A percentile compares a stretch with the other conserved stretches of the same genome.
phyloP scores from a whole-genome alignment of 37 sponge, comb jelly and placozoan species.

The Oopsacas minuta region DNA sequence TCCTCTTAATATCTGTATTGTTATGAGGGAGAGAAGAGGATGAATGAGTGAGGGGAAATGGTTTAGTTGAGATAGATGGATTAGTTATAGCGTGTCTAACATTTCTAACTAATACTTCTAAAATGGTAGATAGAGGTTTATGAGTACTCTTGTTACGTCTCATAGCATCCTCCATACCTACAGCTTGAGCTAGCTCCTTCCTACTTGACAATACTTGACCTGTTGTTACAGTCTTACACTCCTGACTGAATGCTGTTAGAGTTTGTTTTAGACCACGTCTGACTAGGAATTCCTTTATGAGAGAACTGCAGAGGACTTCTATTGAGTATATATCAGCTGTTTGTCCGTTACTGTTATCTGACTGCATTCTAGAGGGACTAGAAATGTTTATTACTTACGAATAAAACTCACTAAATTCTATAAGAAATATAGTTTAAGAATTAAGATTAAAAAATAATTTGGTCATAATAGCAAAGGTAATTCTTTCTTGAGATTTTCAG shows the following conservation, averaged over 20 bases:
- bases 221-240: not conserved
- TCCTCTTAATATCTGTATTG: not conserved
- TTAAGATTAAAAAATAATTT: no score
- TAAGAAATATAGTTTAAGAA: no score
- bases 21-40: not conserved
- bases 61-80: not conserved
- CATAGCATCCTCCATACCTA: constrained; percentile 10
- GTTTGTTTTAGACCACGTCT: not conserved
- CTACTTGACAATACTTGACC: constrained; percentile 1
- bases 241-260: not conserved
- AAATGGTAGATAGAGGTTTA: not conserved
- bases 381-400: no score
- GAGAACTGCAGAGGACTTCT: not conserved
- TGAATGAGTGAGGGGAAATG: not conserved
- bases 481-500: not conserved
- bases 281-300: constrained; percentile 7
- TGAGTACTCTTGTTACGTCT: not conserved
- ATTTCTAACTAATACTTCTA: not conserved
- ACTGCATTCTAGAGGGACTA: not conserved
- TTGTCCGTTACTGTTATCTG: not conserved
- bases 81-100: not conserved
- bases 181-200: constrained; percentile 7
- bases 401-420: no score
- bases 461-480: not conserved
- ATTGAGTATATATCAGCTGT: not conserved